phyloP scores from a whole-genome alignment of 2,888 invertebrate species.

The Parochlus steinenii region DNA sequence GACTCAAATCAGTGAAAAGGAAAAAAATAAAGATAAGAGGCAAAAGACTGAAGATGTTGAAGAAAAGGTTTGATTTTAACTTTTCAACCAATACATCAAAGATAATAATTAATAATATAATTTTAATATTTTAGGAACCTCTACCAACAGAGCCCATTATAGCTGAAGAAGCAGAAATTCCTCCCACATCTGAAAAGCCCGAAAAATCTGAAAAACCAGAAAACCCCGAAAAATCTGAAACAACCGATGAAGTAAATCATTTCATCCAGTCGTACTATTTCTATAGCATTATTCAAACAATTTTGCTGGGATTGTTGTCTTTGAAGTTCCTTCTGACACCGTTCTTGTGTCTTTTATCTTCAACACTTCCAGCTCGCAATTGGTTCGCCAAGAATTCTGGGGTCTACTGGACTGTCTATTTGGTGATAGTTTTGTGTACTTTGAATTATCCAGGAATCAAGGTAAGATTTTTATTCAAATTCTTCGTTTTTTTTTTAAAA shows the following conservation, averaged over 20 bases:
- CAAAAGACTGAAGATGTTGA: slow-evolving; percentile 15
- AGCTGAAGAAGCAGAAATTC: not conserved
- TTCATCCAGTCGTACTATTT: slow-evolving; percentile 4
- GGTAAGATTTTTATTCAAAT: slow-evolving; percentile 18
- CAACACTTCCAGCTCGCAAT: slow-evolving; percentile 44
- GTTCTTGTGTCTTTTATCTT: slow-evolving; percentile 55
- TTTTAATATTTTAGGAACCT: too few species aligned
- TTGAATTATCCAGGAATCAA: slow-evolving; percentile 26
- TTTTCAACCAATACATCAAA: too few species aligned
- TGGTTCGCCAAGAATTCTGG: slow-evolving; percentile 33
- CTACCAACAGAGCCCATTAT: too few species aligned
- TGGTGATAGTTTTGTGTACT: slow-evolving; percentile 34
- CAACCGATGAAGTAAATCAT: not conserved
- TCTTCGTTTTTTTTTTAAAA: slow-evolving; percentile 21
- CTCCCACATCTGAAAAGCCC: not conserved
- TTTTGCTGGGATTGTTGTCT: not conserved
- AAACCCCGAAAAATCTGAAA: not conserved
- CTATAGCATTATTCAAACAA: slow-evolving; percentile 2
- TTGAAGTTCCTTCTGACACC: slow-evolving; percentile 62
- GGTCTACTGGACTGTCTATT: slow-evolving; percentile 26
- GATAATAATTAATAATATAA: too few species aligned
- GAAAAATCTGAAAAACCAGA: not conserved
- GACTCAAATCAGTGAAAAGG: slow-evolving; percentile 22
- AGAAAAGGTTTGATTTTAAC: not conserved
- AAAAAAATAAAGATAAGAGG: slow-evolving; percentile 16